Percentiles rank a stretch among this genome's conserved stretches.
phyloP scores from a whole-genome alignment of 2,888 invertebrate species.

The Drosophila yooni region DNA sequence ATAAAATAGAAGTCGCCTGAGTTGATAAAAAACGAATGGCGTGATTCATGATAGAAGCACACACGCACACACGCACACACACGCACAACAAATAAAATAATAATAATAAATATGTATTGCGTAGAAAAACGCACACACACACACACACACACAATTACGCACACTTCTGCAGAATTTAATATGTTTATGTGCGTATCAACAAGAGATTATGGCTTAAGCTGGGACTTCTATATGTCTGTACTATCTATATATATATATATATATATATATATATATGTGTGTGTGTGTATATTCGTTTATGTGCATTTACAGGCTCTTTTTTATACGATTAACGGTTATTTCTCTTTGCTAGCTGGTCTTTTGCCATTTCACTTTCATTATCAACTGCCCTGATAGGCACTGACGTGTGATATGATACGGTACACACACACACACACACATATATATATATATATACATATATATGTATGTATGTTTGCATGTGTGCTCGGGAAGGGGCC shows the following conservation, averaged over 20 bases:
- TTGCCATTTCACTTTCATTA: constrained; percentile 68
- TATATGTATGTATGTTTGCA: neutral
- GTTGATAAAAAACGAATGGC: constrained; percentile 71
- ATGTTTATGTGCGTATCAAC: constrained; percentile 37
- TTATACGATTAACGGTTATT: constrained; percentile 1
- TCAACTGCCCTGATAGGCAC: constrained; percentile 55
- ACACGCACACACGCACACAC: constrained; percentile 8
- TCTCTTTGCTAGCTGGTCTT: constrained; percentile 34
- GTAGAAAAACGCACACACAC: neutral
- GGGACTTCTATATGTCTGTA: neutral
- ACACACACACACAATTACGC: constrained; percentile 6
- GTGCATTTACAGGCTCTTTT: neutral
- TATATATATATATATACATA: neutral
- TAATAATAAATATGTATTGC: constrained; percentile 39
- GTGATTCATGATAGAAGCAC: constrained; percentile 63
- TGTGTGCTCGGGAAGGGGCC: neutral
- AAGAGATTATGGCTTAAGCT: constrained; percentile 40
- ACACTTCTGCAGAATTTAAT: constrained; percentile 10
- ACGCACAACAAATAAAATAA: constrained; percentile 11
- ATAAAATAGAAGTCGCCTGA: constrained; percentile 40
- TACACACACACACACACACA: neutral
- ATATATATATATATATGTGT: neutral
- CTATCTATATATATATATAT: neutral
- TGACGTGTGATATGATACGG: constrained; percentile 60
- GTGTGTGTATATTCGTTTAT: neutral